Evolutionary conservation across 2,888 invertebrate genomes (phyloP).

Genomic region (Physocephala rufipes): DNA sequence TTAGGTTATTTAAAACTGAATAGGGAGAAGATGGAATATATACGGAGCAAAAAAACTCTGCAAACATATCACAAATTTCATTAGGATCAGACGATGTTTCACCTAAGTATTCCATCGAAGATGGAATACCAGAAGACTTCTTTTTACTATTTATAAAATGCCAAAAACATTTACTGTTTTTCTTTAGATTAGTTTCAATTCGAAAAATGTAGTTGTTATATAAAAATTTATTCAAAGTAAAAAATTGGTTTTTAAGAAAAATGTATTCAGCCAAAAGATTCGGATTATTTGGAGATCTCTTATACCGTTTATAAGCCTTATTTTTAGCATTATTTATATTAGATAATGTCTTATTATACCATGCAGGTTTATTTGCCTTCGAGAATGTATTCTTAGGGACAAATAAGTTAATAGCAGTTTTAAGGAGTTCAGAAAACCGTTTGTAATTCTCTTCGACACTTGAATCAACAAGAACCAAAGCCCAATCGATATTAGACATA

Average conservation of each 20-base stretch:
- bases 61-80: slow-evolving; percentile 1
- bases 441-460: neutral
- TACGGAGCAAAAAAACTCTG: neutral
- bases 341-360: neutral
- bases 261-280: neutral
- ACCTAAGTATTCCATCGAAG: neutral
- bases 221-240: neutral
- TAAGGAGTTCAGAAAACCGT: neutral
- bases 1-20: neutral
- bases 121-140: neutral
- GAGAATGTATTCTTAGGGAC: neutral
- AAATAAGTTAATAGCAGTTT: neutral
- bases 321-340: neutral
- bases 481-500: neutral
- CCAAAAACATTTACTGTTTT: slow-evolving; percentile 11
- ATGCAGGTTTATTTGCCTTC: neutral
- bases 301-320: neutral
- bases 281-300: neutral
- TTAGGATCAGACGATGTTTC: neutral
- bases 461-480: neutral
- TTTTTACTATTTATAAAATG: slow-evolving; percentile 3
- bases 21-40: neutral
- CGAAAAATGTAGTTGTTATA: slow-evolving; percentile 11
- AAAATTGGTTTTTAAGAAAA: neutral
- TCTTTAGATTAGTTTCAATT: neutral